Conservation (phyloP, 2,797 vertebrate species). For the Accipiter superciliosus region DNA sequence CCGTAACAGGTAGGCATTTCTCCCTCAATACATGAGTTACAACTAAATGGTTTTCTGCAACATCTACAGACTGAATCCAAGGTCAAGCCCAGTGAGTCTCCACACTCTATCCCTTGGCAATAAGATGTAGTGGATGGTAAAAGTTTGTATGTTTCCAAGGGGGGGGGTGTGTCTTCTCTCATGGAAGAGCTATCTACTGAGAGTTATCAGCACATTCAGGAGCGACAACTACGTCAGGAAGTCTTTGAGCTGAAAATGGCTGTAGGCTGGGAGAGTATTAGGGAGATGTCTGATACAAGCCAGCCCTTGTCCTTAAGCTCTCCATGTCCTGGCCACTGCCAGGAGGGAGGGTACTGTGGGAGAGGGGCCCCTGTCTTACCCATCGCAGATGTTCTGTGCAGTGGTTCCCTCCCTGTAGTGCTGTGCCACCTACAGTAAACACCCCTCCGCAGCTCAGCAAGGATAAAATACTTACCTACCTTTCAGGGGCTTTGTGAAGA, state of each 20-base stretch:
- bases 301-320: not conserved
- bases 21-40: not conserved
- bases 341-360: not conserved
- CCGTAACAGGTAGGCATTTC: not conserved
- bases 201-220: not conserved
- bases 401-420: not conserved
- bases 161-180: not conserved
- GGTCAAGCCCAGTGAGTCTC: not conserved
- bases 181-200: not conserved
- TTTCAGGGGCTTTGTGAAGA: not conserved
- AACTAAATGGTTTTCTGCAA: not conserved
- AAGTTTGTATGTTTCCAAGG: not conserved
- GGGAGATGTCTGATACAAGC: not conserved
- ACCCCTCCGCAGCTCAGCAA: not conserved
- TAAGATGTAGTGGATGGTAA: not conserved
- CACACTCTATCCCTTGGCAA: not conserved
- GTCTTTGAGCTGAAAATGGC: not conserved
- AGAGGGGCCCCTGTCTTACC: not conserved
- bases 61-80: not conserved
- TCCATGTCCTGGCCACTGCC: fast-evolving
- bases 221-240: not conserved
- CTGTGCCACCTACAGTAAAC: not conserved
- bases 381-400: not conserved
- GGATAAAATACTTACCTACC: not conserved
- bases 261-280: not conserved